Evolutionary conservation across 2,113 vertebrate genomes (phyloP).

Genomic region (Furnarius figulus): DNA sequence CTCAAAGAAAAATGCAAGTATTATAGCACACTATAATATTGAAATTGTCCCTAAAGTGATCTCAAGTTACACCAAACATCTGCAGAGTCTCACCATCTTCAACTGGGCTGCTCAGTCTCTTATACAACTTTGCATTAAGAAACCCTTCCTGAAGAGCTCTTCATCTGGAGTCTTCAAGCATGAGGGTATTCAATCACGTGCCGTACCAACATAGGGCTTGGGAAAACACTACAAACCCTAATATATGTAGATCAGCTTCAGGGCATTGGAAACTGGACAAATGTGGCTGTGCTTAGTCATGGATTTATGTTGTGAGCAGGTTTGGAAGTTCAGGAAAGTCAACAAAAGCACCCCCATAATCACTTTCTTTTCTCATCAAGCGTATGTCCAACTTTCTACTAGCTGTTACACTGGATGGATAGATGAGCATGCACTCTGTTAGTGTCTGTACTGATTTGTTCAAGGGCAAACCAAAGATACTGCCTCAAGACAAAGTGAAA

Average conservation of each 20-base stretch:
- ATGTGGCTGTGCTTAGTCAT: background rate
- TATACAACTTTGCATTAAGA: background rate
- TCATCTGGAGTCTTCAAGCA: background rate
- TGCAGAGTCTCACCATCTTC: background rate
- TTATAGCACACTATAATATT: background rate
- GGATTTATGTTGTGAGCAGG: background rate
- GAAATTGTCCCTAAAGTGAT: background rate
- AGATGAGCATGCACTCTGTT: background rate
- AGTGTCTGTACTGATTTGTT: background rate
- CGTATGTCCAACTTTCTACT: background rate
- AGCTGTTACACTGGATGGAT: background rate
- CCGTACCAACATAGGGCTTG: background rate
- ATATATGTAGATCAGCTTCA: rapidly evolving
- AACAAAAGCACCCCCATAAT: background rate
- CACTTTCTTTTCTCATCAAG: background rate
- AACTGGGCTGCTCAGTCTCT: background rate
- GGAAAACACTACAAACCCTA: background rate
- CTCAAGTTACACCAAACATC: background rate
- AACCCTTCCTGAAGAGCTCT: background rate
- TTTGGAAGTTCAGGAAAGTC: background rate
- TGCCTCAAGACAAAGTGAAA: background rate
- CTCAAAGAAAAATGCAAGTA: background rate
- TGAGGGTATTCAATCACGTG: background rate
- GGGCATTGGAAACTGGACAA: background rate
- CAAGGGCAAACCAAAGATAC: background rate